phyloP scores from a whole-genome alignment of 2,113 vertebrate genomes.

The Vidua chalybeata region DNA sequence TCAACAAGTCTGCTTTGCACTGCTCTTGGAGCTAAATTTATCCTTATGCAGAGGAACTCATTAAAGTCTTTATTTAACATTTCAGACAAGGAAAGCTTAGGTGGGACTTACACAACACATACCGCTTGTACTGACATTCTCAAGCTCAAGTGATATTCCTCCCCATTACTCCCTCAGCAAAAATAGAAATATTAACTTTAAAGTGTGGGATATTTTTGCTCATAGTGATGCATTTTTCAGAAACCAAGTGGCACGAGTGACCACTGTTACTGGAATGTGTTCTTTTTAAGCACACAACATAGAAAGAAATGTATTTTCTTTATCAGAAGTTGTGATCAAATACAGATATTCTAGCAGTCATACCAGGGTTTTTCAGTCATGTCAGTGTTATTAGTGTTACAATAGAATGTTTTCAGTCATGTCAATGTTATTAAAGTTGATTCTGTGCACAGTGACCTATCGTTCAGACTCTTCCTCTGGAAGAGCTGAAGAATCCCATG shows the following conservation, averaged over 20 bases:
- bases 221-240: not conserved
- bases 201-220: not conserved
- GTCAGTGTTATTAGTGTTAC: too few species aligned
- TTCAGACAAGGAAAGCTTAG: not conserved
- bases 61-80: not conserved
- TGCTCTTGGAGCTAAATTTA: conserved; percentile 18
- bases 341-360: not conserved
- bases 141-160: not conserved
- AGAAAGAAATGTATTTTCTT: not conserved
- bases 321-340: not conserved
- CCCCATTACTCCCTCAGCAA: not conserved
- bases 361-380: not conserved
- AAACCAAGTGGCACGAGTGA: not conserved
- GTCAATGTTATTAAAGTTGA: not conserved
- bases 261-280: not conserved
- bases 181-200: not conserved
- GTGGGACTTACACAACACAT: not conserved
- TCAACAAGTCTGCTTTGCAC: not conserved
- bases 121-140: not conserved
- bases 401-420: not conserved
- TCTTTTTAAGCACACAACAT: not conserved
- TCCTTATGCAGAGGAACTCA: not conserved
- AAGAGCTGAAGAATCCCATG: not conserved
- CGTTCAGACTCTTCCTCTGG: not conserved
- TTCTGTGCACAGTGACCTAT: not conserved